These are phyloP conservation scores for Anser cygnoides DNA, from an alignment of 2,113 vertebrate genomes.

Conservation along the genomic window DNA sequence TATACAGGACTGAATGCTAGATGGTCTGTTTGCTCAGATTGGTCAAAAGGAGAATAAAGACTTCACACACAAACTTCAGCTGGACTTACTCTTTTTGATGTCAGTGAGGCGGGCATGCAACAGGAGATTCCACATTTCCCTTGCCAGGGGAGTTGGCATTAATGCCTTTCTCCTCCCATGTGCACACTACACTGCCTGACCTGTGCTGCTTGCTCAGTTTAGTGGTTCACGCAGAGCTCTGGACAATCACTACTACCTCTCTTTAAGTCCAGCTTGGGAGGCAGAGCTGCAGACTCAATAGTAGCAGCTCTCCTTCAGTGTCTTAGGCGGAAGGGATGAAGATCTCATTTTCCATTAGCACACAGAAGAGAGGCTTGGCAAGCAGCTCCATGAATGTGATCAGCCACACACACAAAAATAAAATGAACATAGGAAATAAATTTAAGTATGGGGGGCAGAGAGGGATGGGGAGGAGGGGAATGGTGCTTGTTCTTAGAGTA, in stretches of 20 bases:
- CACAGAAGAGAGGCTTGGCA: not conserved
- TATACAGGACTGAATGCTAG: not conserved
- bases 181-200: accelerated
- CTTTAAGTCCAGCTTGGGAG: not conserved
- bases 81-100: not conserved
- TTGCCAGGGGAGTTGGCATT: not conserved
- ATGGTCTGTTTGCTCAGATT: not conserved
- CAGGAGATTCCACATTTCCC: not conserved
- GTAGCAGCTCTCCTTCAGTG: not conserved
- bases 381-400: not conserved
- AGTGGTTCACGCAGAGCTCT: not conserved
- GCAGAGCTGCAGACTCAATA: not conserved
- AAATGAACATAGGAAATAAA: not conserved
- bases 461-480: not conserved
- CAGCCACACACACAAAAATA: not conserved
- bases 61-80: not conserved
- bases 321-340: not conserved
- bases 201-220: not conserved
- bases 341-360: not conserved
- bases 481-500: not conserved
- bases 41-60: not conserved
- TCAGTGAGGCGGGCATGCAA: not conserved
- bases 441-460: no score
- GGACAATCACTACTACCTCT: not conserved
- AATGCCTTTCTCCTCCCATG: accelerated